Base-by-base conservation (phyloP, 2,888 invertebrate species). In the Coleophora deauratella region DNA sequence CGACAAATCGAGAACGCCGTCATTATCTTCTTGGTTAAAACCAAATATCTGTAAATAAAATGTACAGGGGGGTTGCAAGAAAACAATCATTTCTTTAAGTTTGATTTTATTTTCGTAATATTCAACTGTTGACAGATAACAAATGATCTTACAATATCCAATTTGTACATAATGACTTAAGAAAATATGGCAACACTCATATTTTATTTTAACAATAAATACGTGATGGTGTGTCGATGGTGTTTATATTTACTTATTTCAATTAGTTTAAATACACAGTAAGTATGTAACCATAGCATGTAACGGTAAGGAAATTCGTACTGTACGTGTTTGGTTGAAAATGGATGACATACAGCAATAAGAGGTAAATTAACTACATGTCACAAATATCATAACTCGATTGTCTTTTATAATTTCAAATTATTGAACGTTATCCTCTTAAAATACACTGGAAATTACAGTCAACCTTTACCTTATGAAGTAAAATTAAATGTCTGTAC, bases 101-200 rank as follows among this genome's bases (percentile, higher is more conserved):
- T 81, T 72, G 71, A 73, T 78, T 80, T 72, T 82, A 84, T 84
- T 84, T 84, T 81, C 72, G 68, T 84, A 85, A 85, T 85, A 82
- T 81, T 82, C 81, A 85, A 85, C 85, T 82, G 85, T 80, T 74
- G 84, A 84, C 80, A 82, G 81, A 82, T 84, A 85, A 85, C 84
- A 84, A 85, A 84, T 82, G 81, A 79, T 77, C 82, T 81, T 84
- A 82, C 72, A 77, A 75, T 84, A 84, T 82, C 76, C 79, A 79
- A 84, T 84, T 84, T 82, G 84, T 85, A 85, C 84, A 84, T 73
- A 78, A 82, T 81, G 78, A 84, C 84, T 84, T 84, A 84, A 82
- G 78, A 84, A 80, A 82, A 84, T 84, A 84, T 85, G 85, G 85
- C 85, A 84, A 84, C 82, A 82, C 79, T 78, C 78, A 79, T 79